phyloP scores from a whole-genome alignment of 1,140 invertebrate species.

The Drosophila athabasca region DNA sequence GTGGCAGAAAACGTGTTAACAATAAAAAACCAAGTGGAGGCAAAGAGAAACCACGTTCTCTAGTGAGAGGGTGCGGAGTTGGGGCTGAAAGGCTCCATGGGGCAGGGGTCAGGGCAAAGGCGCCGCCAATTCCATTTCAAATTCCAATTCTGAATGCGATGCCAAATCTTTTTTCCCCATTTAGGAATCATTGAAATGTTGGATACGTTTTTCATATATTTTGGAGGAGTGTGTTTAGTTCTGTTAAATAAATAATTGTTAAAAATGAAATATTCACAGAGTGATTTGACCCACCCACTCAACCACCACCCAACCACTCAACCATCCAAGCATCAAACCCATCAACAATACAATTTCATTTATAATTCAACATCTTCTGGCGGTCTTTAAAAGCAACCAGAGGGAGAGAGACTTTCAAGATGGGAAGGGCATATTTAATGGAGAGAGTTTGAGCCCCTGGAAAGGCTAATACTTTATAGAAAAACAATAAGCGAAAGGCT shows the following conservation, averaged over 20 bases:
- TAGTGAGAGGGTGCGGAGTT: background rate
- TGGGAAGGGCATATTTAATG: too few relatives aligned
- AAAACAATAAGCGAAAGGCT: too few relatives aligned
- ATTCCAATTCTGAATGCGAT: constrained; percentile 18
- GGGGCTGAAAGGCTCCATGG: too few relatives aligned
- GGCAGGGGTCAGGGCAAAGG: background rate
- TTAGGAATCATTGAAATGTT: background rate
- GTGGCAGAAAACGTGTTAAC: constrained; percentile 43
- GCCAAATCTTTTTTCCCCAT: constrained; percentile 20
- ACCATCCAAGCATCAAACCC: background rate
- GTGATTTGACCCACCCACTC: constrained; percentile 4
- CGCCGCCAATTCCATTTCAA: constrained; percentile 23
- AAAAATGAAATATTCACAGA: constrained; percentile 51
- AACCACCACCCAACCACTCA: background rate
- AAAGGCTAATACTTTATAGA: too few relatives aligned
- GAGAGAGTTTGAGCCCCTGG: too few relatives aligned
- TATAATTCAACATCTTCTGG: constrained; percentile 59
- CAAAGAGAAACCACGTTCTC: background rate
- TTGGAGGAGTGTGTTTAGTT: constrained; percentile 6
- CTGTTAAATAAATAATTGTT: constrained; percentile 47
- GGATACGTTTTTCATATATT: too few relatives aligned
- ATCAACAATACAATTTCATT: constrained; percentile 39
- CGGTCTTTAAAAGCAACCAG: constrained; percentile 7
- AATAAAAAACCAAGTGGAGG: constrained; percentile 47
- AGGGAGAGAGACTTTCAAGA: too few relatives aligned